Evolutionary conservation across 2,888 invertebrate genomes (phyloP), one percentile per base, ranked within the genome.

Genomic region (Andricus curvator): DNA sequence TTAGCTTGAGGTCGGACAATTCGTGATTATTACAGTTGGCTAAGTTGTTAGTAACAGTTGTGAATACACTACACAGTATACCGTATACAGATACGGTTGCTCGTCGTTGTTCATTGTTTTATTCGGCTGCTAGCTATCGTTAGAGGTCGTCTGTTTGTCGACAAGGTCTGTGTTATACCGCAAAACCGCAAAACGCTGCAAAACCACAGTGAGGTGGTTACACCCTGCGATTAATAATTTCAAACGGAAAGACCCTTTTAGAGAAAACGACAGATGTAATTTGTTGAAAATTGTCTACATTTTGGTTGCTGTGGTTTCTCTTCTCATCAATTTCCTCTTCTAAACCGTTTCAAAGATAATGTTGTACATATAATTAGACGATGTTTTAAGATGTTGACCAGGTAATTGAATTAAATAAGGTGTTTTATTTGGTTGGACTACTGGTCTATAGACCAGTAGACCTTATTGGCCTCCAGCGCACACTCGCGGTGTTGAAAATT

Each of bases 71-170:
- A 44, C 15, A 44, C 44, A 37, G 37, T 15, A 13, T 44, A 44
- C 44, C 11, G 44, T 44, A 44, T 15, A 44, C 44, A 44, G 44
- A 44, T 44, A 44, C 29, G 15, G 22, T 77, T 33, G 51, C 68
- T 66, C 44, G 60, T 81, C 80, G 81, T 82, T 82, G 80, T 86
- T 86, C 86, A 87, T 87, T 86, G 87, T 87, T 87, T 86, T 85
- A 82, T 85, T 83, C 83, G 81, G 77, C 87, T 87, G 87, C 88
- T 89, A 89, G 86, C 81, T 85, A 84, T 86, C 84, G 88, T 89
- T 89, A 88, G 85, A 86, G 86, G 85, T 86, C 81, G 86, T 85
- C 83, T 83, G 84, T 82, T 85, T 81, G 87, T 87, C 88, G 84
- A 81, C 86, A 83, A 79, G 85, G 84, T 83, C 83, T 85, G 88